A percentile compares a stretch with the other conserved stretches of the same genome.
Evolutionary conservation across 2,888 invertebrate genomes (phyloP).

Genomic region (Spatulosminthurus flaviceps): DNA sequence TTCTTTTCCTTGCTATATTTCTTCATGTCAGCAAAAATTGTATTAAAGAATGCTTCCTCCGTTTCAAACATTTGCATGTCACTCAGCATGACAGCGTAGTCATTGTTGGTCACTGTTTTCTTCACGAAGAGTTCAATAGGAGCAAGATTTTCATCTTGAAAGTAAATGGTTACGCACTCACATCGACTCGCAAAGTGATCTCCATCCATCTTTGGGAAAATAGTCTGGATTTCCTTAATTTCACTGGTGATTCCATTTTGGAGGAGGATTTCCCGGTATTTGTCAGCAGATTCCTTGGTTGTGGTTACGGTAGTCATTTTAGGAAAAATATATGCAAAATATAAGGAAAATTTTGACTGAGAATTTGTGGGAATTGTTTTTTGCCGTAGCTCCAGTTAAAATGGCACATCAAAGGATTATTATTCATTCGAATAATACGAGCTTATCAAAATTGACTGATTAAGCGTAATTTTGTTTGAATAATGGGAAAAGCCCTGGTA

Average conservation of each 20-base stretch:
- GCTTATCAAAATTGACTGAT: no score
- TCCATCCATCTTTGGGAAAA: background rate
- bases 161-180: constrained; percentile 29
- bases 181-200: constrained; percentile 21
- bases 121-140: constrained; percentile 42
- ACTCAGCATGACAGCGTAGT: background rate
- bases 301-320: no score
- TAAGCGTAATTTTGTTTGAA: no score
- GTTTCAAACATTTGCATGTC: constrained; percentile 33
- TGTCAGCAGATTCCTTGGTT: no score
- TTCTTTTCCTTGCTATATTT: background rate
- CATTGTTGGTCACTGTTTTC: background rate
- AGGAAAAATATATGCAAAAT: no score
- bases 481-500: no score
- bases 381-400: no score
- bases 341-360: no score
- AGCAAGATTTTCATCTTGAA: background rate
- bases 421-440: no score
- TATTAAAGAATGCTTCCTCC: constrained; percentile 38
- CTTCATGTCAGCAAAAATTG: constrained; percentile 30
- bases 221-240: constrained; percentile 10
- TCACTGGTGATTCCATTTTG: constrained; percentile 30
- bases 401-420: no score
- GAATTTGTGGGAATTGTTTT: no score
- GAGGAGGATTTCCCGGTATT: constrained; percentile 18